Percentiles rank a stretch among this genome's conserved stretches.
Conservation (phyloP, 2,113 vertebrate species). For the Mystacornis crossleyi region DNA sequence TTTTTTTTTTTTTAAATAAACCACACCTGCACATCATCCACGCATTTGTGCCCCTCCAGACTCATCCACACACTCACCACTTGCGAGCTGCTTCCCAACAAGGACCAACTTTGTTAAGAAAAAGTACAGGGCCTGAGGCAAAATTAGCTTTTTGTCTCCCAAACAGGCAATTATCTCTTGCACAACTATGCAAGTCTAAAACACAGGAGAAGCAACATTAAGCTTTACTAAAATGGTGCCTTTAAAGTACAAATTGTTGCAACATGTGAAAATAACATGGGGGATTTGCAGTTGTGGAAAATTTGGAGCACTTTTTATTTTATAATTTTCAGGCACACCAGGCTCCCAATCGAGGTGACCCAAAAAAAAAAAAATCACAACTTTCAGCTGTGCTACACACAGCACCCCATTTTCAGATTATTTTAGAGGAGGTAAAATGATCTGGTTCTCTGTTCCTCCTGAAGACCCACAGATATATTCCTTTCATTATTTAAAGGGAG, state of each 20-base stretch:
- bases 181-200: neutral
- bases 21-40: neutral
- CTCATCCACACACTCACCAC: neutral
- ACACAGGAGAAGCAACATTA: neutral
- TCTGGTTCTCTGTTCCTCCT: neutral
- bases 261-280: neutral
- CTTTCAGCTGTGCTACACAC: neutral
- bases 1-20: neutral
- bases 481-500: neutral
- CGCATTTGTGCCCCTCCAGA: neutral
- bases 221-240: neutral
- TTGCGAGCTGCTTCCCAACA: neutral
- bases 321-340: neutral
- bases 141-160: constrained; percentile 7
- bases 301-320: neutral
- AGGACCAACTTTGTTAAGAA: neutral
- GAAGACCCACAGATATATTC: neutral
- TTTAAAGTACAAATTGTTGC: neutral
- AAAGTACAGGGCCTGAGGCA: neutral
- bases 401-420: neutral
- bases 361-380: neutral
- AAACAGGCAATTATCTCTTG: constrained; percentile 8
- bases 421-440: neutral
- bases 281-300: neutral
- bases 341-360: neutral